Base-by-base conservation (phyloP, 2,888 invertebrate genomes). In the Zaprionus lineosus region DNA sequence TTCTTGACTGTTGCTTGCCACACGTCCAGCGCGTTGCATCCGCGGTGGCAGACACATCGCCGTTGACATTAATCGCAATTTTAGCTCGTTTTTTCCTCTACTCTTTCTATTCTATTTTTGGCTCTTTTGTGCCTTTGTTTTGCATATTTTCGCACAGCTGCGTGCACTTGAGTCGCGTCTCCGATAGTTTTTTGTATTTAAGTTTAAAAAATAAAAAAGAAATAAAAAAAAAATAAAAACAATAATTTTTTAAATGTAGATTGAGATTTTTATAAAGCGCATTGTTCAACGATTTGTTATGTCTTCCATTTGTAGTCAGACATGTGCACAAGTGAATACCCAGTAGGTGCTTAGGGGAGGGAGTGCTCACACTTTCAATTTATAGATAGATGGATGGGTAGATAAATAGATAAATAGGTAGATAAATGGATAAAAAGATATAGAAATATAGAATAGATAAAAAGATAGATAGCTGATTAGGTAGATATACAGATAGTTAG, bases 1-100 rank as follows among this genome's bases (percentile, higher is more conserved):
- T 40, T 29, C 48, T 39, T 14, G 31, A 14, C 4, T 14, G 18
- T 6, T 11, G 29, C 41, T n/a, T 16, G 39, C 29, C 41, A 46
- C 46, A 52, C n/a, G n/a, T n/a, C n/a, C n/a, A n/a, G n/a, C n/a
- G n/a, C n/a, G n/a, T n/a, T n/a, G n/a, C n/a, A n/a, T n/a, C n/a
- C n/a, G 29, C 11, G 7, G 12, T 29, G 36, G 33, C 26, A 11
- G 28, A 33, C 12, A 28, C 52, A 53, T 56, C 53, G 60, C 46
- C 19, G 44, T 47, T 76, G 79, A 81, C 84, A 77, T 84, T 84
- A 84, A 84, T 84, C 84, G 81, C 58, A 59, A 70, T 82, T 75
- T 78, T 75, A 73, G 63, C 74, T 56, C 4, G 3, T 29, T 29
- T 29, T 29, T 9, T 6, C n/a, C 3, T 29, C 3, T 34, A 34